phyloP scores from a whole-genome alignment of 2,888 invertebrate genomes.

The Chrysodeixis includens region DNA sequence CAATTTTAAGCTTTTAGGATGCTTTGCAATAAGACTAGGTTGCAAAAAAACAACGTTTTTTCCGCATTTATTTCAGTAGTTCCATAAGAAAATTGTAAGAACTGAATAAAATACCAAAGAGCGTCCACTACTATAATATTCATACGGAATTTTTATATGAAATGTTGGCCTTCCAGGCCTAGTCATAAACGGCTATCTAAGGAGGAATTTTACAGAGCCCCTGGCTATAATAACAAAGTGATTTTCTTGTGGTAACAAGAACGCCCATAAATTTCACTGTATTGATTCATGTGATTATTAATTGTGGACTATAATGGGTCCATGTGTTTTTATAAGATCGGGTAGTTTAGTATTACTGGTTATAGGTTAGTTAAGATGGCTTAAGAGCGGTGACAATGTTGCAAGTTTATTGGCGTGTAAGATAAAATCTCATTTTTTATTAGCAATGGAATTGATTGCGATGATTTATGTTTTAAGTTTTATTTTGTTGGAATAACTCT shows the following conservation, averaged over 20 bases:
- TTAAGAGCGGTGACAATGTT: slow-evolving; percentile 34
- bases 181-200: slow-evolving; percentile 31
- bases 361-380: slow-evolving; percentile 18
- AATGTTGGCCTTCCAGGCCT: slow-evolving; percentile 36
- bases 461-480: neutral
- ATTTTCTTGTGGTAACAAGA: slow-evolving; percentile 62
- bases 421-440: slow-evolving; percentile 33
- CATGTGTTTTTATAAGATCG: slow-evolving; percentile 31
- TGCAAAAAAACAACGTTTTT: too few species aligned
- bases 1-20: too few species aligned
- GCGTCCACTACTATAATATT: slow-evolving; percentile 27
- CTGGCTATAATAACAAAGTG: slow-evolving; percentile 55
- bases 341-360: slow-evolving; percentile 24
- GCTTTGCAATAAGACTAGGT: too few species aligned
- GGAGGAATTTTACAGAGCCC: slow-evolving; percentile 41
- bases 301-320: slow-evolving; percentile 42
- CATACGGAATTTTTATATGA: slow-evolving; percentile 55
- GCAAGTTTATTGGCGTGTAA: slow-evolving; percentile 19
- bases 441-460: neutral
- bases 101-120: slow-evolving; percentile 9
- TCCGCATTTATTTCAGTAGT: too few species aligned
- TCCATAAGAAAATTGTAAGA: neutral
- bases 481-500: too few species aligned
- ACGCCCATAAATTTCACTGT: slow-evolving; percentile 59
- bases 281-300: slow-evolving; percentile 67